phyloP scores from a whole-genome alignment of 2,113 vertebrate species.

The Zapornia atra region DNA sequence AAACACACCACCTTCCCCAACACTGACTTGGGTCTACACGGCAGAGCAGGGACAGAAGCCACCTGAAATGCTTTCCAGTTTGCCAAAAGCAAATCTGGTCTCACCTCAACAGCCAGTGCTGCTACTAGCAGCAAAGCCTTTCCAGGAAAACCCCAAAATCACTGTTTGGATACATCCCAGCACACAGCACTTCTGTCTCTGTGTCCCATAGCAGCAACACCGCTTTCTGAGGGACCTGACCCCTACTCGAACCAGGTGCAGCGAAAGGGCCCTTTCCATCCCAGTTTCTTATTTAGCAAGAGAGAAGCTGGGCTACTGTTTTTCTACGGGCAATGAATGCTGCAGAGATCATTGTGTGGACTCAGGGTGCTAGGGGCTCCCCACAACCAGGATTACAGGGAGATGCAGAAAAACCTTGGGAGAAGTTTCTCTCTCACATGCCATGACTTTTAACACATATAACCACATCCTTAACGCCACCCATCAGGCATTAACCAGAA shows the following conservation, averaged over 20 bases:
- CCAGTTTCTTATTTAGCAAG: neutral
- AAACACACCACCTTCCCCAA: neutral
- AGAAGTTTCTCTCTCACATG: neutral
- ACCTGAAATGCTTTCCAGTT: neutral
- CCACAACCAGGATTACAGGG: neutral
- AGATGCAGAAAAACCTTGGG: neutral
- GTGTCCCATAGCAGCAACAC: neutral
- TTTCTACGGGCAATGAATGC: neutral
- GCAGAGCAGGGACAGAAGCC: neutral
- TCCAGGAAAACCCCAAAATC: neutral
- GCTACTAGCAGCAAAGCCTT: neutral
- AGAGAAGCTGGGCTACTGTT: neutral
- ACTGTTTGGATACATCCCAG: neutral
- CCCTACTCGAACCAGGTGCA: too few relatives aligned
- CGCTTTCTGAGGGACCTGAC: neutral
- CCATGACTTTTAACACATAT: neutral
- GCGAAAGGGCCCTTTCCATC: neutral
- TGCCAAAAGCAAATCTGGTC: neutral
- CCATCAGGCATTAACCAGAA: neutral
- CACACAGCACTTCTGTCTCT: fast-evolving
- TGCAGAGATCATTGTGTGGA: neutral
- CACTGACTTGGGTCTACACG: neutral
- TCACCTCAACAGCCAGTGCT: neutral
- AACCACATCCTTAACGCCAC: neutral
- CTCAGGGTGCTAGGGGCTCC: neutral